Conservation (phyloP, 1,140 invertebrate genomes). For the Phymorhynchus buccinoides region DNA sequence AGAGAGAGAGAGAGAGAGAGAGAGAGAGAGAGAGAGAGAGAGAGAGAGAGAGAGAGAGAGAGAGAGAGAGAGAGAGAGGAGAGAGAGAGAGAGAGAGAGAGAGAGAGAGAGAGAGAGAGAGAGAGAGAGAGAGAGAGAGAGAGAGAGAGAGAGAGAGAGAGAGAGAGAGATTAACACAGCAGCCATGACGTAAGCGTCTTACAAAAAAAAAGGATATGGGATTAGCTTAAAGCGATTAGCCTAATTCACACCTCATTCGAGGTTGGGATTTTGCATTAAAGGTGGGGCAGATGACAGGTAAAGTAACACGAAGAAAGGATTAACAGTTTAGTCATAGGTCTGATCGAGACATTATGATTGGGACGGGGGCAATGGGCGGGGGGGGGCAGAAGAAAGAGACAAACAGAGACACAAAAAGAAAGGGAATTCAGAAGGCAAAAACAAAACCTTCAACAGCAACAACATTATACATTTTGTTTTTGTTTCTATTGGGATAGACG, state of each 20-base stretch:
- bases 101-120: background rate
- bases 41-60: background rate
- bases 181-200: too few relatives aligned
- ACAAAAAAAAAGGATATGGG: background rate
- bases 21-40: too few relatives aligned
- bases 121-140: background rate
- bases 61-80: background rate
- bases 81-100: background rate
- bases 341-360: too few relatives aligned
- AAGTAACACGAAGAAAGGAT: background rate
- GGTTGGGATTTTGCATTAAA: background rate
- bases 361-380: too few relatives aligned
- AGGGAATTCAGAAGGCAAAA: background rate
- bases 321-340: background rate
- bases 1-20: background rate
- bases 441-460: too few relatives aligned
- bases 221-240: background rate
- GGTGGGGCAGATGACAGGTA: background rate
- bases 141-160: conserved; percentile 11
- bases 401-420: too few relatives aligned
- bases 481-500: too few relatives aligned
- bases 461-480: too few relatives aligned
- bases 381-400: too few relatives aligned
- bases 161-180: background rate
- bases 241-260: background rate